Evolutionary conservation across 2,113 vertebrate genomes (phyloP).

Genomic region (Candoia aspera): DNA sequence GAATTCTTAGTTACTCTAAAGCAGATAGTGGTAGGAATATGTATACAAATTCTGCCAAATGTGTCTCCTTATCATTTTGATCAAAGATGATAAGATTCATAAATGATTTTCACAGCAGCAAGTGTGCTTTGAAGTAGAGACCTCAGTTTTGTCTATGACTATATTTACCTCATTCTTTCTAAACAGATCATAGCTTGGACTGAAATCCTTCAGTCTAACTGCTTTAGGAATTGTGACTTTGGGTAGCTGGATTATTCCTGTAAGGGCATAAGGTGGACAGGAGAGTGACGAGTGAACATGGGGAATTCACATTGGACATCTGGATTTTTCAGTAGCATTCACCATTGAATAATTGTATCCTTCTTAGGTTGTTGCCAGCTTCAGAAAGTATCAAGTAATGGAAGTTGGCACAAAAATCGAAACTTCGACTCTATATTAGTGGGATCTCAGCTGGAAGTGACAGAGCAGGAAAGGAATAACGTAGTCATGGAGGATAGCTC

Average conservation of each 20-base stretch:
- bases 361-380: neutral
- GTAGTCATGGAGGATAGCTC: neutral
- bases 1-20: constrained; percentile 7
- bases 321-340: neutral
- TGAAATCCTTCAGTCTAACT: neutral
- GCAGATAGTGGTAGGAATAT: constrained; percentile 1
- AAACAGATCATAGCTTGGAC: neutral
- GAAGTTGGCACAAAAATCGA: neutral
- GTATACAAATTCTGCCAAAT: neutral
- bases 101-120: constrained; percentile 24
- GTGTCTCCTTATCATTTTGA: neutral
- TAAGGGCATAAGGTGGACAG: neutral
- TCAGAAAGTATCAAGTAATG: neutral
- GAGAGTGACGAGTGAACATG: neutral
- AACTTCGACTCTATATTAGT: neutral
- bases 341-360: neutral
- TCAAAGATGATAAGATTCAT: neutral
- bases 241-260: neutral
- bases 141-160: neutral
- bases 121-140: neutral
- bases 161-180: neutral
- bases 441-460: neutral
- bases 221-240: neutral
- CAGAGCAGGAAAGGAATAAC: neutral
- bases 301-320: neutral